Base-by-base conservation (phyloP, 2,888 invertebrate species). In the Catocala fraxini region DNA sequence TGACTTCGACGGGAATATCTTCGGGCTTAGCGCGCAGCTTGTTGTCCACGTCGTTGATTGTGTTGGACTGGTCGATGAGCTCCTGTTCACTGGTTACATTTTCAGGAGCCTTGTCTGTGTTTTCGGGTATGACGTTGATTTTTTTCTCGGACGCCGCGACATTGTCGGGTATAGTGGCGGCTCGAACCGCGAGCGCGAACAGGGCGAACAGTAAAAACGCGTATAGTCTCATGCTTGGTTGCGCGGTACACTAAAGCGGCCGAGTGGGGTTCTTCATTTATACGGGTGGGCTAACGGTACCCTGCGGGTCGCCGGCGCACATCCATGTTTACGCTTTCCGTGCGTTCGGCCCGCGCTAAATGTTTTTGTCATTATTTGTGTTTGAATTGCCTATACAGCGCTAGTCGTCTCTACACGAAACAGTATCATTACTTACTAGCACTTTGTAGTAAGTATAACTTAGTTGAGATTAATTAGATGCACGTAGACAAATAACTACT, bases 291-390 rank as follows among this genome's bases (percentile, higher is more conserved):
- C 73, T 93, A 93, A 93, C 93, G 93, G 93, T 93, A 82, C 76
- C 73, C 69, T 25, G 68, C 62, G 73, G 53, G 83, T 39, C 35
- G 78, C 72, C 71, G 66, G 63, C 71, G 77, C 71, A 74, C 80
- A 66, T 72, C 73, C 74, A 70, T 89, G 86, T 87, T 89, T 87
- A 87, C 83, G 80, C 81, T 86, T 79, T 83, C 82, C 81, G 81
- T 69, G 68, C 57, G 72, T 64, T 64, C 68, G 70, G 69, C 75
- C 69, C 66, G 75, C 86, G 87, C 85, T 89, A 87, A 89, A 88
- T 87, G 84, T 86, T 84, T 89, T 82, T 83, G 88, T 86, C 89
- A 89, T 86, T 90, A 90, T 91, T 90, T 91, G 87, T 89, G 73
- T 84, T 87, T 79, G 77, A 82, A 83, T 85, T 83, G 82, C 82